phyloP scores from a whole-genome alignment of 2,797 vertebrate species.

The Rhinophrynus dorsalis region DNA sequence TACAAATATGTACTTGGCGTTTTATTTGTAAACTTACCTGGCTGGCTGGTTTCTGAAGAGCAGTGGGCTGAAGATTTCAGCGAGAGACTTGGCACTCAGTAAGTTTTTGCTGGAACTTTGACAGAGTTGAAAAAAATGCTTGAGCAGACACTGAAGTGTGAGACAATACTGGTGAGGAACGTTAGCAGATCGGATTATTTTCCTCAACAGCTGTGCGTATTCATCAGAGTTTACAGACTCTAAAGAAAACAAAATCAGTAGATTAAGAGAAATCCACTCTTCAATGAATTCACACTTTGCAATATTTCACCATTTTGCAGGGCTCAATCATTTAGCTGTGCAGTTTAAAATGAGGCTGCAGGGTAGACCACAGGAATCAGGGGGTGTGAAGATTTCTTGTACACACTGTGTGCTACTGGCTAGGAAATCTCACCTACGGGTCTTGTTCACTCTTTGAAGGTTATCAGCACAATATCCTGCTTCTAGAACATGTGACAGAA shows the following conservation, averaged over 20 bases:
- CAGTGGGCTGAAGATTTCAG: conserved; percentile 90
- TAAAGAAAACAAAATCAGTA: conserved; percentile 56
- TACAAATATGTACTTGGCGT: too few relatives aligned
- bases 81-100: conserved; percentile 79
- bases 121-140: conserved; percentile 88
- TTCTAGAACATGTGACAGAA: conserved; percentile 54
- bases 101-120: conserved; percentile 85
- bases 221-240: conserved; percentile 87
- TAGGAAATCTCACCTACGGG: conserved; percentile 61
- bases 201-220: conserved; percentile 82
- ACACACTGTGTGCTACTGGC: conserved; percentile 78
- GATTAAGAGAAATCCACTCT: neutral
- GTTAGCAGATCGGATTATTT: conserved; percentile 76
- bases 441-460: conserved; percentile 66
- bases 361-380: conserved; percentile 69
- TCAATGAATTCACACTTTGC: neutral
- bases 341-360: conserved; percentile 58
- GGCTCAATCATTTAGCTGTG: conserved; percentile 12
- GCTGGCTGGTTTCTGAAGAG: conserved; percentile 83
- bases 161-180: conserved; percentile 94
- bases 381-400: conserved; percentile 62
- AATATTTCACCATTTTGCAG: neutral
- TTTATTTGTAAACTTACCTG: conserved; percentile 86
- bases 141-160: conserved; percentile 88
- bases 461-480: conserved; percentile 69